These are phyloP conservation scores for Potorous gilbertii DNA, from an alignment of 2,797 vertebrate genomes.

Conservation along the genomic window DNA sequence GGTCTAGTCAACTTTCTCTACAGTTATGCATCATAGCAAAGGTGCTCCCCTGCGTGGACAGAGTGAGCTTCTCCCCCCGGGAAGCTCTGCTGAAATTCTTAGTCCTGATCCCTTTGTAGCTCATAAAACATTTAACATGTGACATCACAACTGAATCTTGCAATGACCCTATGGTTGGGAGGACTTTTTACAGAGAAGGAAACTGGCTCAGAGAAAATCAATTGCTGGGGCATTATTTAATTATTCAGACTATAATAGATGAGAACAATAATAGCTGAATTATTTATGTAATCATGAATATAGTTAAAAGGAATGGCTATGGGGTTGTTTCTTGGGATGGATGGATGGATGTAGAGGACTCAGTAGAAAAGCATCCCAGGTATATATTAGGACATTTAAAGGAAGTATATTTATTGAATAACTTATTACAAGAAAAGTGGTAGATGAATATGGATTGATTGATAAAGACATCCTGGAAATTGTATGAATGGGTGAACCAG, in stretches of 20 bases:
- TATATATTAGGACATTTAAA: not conserved
- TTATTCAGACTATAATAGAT: not conserved
- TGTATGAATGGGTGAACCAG: not conserved
- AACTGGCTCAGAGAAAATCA: not conserved
- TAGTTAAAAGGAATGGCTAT: not conserved
- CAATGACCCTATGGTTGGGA: not conserved
- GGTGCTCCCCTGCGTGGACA: not conserved
- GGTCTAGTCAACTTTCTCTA: not conserved
- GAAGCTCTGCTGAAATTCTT: not conserved
- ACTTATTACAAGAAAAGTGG: not conserved
- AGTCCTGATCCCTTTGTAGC: not conserved
- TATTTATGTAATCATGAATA: not conserved
- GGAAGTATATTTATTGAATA: not conserved
- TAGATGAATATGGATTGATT: not conserved
- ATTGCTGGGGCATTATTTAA: not conserved
- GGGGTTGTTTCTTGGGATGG: not conserved
- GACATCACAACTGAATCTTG: not conserved
- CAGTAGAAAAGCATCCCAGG: not conserved
- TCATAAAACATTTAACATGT: not conserved
- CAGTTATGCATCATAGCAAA: not conserved
- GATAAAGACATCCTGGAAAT: not conserved
- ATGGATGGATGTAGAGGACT: not conserved
- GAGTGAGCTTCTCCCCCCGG: not conserved
- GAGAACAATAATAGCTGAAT: not conserved
- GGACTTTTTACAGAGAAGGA: not conserved